A percentile compares a stretch with the other conserved stretches of the same genome.
phyloP scores from a whole-genome alignment of 2,888 invertebrate genomes.

The Philereme transversata region DNA sequence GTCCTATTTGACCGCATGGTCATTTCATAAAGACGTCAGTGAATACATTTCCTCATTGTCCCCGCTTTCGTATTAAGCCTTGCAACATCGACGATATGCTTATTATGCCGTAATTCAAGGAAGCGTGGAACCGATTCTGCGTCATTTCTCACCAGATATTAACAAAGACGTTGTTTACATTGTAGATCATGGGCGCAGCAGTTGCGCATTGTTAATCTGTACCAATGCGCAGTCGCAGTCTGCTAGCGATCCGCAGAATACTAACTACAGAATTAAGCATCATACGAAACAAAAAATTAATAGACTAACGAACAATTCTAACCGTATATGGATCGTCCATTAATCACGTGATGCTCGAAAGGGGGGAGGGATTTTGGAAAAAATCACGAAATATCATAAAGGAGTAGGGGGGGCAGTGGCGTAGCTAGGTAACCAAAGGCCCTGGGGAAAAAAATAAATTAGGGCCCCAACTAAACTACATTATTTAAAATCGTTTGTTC shows the following conservation, averaged over 20 bases:
- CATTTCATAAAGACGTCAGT: constrained; percentile 19
- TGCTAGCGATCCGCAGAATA: constrained; percentile 3
- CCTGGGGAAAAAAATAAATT: no score
- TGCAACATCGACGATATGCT: constrained; percentile 19
- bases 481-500: no score
- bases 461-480: no score
- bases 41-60: constrained; percentile 27
- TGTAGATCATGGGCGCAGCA: constrained; percentile 21
- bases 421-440: no score
- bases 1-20: constrained; percentile 5
- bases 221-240: constrained; percentile 27
- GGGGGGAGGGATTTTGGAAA: no score
- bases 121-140: constrained; percentile 48
- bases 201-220: constrained; percentile 21
- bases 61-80: constrained; percentile 34
- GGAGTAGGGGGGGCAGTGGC: no score
- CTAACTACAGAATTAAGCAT: neutral
- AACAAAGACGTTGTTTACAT: constrained; percentile 67
- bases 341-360: no score
- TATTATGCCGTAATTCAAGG: constrained; percentile 37
- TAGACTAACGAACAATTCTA: no score
- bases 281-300: no score
- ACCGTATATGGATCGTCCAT: no score
- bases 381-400: no score
- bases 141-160: constrained; percentile 47